These are phyloP conservation scores for Morelia viridis DNA, from an alignment of 2,797 vertebrate species.

Conservation along the genomic window DNA sequence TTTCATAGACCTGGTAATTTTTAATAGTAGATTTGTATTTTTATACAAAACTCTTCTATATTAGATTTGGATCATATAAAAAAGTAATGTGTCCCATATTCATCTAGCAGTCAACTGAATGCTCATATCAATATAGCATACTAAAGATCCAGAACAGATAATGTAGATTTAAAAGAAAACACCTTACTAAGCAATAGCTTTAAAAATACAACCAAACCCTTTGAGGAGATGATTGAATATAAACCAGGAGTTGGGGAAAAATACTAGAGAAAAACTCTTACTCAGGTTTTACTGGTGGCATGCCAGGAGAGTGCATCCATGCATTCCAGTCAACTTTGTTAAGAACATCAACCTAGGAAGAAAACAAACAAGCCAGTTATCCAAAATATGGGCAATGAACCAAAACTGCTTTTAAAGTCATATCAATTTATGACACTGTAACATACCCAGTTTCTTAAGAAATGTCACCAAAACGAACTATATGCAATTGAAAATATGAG, in stretches of 20 bases:
- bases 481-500: neutral
- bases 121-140: neutral
- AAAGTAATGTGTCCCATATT: neutral
- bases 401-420: neutral
- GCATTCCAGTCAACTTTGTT: constrained; percentile 92
- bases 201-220: neutral
- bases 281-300: constrained; percentile 89
- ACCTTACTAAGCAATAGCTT: neutral
- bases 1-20: neutral
- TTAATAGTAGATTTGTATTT: neutral
- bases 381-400: neutral
- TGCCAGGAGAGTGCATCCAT: constrained; percentile 92
- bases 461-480: neutral
- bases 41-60: neutral
- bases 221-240: neutral
- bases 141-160: neutral
- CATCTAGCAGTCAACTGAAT: neutral
- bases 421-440: neutral
- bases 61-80: neutral
- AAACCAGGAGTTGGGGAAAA: neutral
- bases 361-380: constrained; percentile 18
- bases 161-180: neutral
- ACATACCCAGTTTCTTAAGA: neutral
- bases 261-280: constrained; percentile 65
- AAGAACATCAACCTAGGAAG: constrained; percentile 84